A percentile compares a stretch with the other conserved stretches of the same genome.
phyloP scores from a whole-genome alignment of 2,888 invertebrate species.

The Pachliopta kotzebuea region DNA sequence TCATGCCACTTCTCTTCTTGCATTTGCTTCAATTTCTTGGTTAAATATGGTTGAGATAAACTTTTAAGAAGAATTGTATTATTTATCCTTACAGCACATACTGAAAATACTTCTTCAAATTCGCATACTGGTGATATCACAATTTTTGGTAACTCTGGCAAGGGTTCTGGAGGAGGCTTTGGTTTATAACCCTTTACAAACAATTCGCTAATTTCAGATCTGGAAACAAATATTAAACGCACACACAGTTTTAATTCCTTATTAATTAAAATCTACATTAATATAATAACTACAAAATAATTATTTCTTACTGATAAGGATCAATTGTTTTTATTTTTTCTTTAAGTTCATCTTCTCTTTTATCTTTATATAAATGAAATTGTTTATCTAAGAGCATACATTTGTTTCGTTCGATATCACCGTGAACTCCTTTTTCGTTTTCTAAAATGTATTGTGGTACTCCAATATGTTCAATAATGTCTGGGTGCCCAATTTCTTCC shows the following conservation, averaged over 20 bases:
- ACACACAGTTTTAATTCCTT: background rate
- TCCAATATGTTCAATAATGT: constrained; percentile 57
- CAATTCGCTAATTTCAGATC: constrained; percentile 51
- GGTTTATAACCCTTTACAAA: constrained; percentile 60
- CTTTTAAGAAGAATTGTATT: constrained; percentile 57
- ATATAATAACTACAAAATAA: background rate
- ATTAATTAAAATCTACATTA: too few relatives aligned
- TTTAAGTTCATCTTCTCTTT: constrained; percentile 50
- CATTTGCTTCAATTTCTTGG: constrained; percentile 39
- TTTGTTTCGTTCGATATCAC: constrained; percentile 42
- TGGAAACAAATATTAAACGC: constrained; percentile 42
- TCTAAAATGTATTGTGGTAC: constrained; percentile 56
- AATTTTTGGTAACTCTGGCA: constrained; percentile 49
- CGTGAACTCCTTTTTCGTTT: constrained; percentile 56
- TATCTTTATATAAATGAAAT: constrained; percentile 50
- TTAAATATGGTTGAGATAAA: constrained; percentile 43
- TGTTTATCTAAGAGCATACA: constrained; percentile 47
- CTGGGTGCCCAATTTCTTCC: constrained; percentile 55
- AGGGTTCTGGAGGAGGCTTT: constrained; percentile 44
- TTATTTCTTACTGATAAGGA: constrained; percentile 53
- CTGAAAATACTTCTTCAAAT: constrained; percentile 34
- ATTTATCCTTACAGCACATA: constrained; percentile 64
- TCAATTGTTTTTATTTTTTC: constrained; percentile 55
- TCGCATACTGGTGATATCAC: constrained; percentile 33
- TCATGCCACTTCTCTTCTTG: constrained; percentile 50